These are phyloP conservation scores for Protomyctophum bolini DNA, from an alignment of 2,113 vertebrate species.

Conservation along the genomic window DNA sequence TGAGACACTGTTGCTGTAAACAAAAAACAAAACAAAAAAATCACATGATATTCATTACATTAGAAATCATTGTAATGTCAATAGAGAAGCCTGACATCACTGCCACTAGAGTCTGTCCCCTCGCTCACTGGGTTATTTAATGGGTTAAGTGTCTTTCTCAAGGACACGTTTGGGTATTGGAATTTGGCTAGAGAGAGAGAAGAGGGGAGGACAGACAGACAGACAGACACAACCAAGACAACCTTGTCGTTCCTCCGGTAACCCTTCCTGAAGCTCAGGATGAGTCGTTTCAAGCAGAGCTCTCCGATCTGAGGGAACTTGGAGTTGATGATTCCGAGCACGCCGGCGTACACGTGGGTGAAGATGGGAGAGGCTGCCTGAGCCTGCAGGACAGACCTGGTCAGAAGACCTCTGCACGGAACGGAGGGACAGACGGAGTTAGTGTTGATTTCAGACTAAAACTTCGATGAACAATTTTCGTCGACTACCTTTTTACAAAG, in stretches of 20 bases:
- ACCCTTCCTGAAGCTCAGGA: conserved; percentile 94
- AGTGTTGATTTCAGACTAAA: too few relatives aligned
- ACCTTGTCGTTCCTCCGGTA: conserved; percentile 98
- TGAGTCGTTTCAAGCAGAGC: conserved; percentile 93
- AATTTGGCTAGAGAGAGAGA: too few relatives aligned
- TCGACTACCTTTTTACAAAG: too few relatives aligned
- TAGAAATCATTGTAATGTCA: too few relatives aligned
- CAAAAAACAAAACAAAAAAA: conserved; percentile 38
- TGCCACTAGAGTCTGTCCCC: too few relatives aligned
- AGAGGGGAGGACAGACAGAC: too few relatives aligned
- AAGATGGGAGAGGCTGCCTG: conserved; percentile 96
- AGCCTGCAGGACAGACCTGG: conserved; percentile 92
- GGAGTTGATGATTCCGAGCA: conserved; percentile 98
- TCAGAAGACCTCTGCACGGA: conserved; percentile 85
- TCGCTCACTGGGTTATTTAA: too few relatives aligned
- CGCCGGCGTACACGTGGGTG: conserved; percentile 93
- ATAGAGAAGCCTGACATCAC: too few relatives aligned
- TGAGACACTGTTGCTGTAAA: conserved; percentile 95
- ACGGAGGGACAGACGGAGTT: not conserved
- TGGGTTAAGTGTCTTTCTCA: too few relatives aligned
- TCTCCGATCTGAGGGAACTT: conserved; percentile 98
- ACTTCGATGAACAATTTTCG: too few relatives aligned
- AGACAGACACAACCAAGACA: conserved; percentile 63
- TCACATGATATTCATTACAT: not conserved
- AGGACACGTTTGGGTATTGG: too few relatives aligned